Conservation (phyloP, 1,140 invertebrate species). For the Heliconius congener region DNA sequence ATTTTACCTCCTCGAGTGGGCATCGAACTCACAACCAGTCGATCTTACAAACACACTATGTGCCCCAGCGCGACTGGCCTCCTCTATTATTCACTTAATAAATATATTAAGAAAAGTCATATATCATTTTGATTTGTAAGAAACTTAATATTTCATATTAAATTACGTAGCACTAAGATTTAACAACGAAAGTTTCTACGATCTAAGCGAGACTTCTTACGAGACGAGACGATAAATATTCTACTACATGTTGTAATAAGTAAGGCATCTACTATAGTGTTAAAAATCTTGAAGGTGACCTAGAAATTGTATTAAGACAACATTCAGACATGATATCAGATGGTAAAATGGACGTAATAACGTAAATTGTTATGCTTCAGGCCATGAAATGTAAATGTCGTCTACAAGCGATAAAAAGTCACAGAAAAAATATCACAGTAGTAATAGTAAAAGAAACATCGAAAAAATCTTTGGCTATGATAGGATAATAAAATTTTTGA, state of each 20-base stretch:
- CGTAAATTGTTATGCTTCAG: slow-evolving; percentile 19
- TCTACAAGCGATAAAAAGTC: background rate
- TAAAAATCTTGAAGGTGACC: background rate
- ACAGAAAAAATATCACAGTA: background rate
- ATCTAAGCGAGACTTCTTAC: background rate
- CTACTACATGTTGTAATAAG: background rate
- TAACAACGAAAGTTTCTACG: background rate
- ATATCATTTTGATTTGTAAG: background rate
- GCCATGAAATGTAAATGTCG: slow-evolving; percentile 15
- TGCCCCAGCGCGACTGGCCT: no score
- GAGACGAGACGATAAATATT: background rate
- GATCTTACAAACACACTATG: no score
- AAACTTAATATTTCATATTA: background rate
- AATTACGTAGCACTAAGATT: background rate
- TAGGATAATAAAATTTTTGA: no score
- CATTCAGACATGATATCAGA: background rate
- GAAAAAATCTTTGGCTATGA: background rate
- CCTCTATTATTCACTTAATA: background rate
- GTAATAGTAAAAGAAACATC: background rate
- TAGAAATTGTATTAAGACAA: slow-evolving; percentile 18
- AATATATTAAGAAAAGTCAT: background rate
- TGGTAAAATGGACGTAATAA: slow-evolving; percentile 15
- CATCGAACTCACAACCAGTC: no score
- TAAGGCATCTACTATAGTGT: background rate
- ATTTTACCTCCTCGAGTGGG: no score